Percentiles rank a stretch among this genome's conserved stretches.
These are phyloP conservation scores for Suricata suricatta DNA, from an alignment of 2,113 vertebrate species.

Conservation along the genomic window DNA sequence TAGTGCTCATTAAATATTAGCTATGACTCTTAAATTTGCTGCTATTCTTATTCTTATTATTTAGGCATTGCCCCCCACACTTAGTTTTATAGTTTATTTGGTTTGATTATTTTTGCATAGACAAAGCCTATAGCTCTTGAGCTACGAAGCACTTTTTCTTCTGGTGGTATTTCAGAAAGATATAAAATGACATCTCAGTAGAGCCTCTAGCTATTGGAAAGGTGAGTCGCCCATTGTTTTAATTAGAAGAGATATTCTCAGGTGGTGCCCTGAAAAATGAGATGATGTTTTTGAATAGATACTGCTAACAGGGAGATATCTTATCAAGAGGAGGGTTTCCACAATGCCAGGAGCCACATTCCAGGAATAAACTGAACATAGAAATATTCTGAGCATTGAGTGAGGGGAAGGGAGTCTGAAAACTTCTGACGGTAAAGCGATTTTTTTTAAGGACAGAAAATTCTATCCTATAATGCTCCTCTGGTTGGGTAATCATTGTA, in stretches of 20 bases:
- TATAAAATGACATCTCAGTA: conserved; percentile 42
- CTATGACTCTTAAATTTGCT: conserved; percentile 21
- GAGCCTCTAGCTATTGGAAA: conserved; percentile 51
- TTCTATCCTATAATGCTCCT: not conserved
- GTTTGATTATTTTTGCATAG: conserved; percentile 22
- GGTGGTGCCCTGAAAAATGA: conserved; percentile 42
- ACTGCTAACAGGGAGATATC: not conserved
- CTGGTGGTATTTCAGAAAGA: conserved; percentile 13
- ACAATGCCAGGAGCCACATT: conserved; percentile 29
- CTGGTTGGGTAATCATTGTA: not conserved
- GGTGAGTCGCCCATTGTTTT: not conserved
- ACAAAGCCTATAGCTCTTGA: conserved; percentile 40
- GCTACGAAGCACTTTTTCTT: conserved; percentile 25
- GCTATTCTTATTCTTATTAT: not conserved
- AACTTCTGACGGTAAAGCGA: not conserved
- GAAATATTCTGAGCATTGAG: not conserved
- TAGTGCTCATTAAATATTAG: not conserved
- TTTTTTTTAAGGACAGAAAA: conserved; percentile 23
- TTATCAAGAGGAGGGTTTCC: not conserved
- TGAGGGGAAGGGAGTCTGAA: not conserved
- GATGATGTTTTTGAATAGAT: conserved; percentile 43
- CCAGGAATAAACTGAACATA: not conserved
- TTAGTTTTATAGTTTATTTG: not conserved
- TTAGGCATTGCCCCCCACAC: not conserved
- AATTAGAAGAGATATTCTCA: conserved; percentile 65